These are phyloP conservation scores for Anthopleura sola DNA, from an alignment of 64 coral and sea anemone species.

Conservation along the genomic window DNA sequence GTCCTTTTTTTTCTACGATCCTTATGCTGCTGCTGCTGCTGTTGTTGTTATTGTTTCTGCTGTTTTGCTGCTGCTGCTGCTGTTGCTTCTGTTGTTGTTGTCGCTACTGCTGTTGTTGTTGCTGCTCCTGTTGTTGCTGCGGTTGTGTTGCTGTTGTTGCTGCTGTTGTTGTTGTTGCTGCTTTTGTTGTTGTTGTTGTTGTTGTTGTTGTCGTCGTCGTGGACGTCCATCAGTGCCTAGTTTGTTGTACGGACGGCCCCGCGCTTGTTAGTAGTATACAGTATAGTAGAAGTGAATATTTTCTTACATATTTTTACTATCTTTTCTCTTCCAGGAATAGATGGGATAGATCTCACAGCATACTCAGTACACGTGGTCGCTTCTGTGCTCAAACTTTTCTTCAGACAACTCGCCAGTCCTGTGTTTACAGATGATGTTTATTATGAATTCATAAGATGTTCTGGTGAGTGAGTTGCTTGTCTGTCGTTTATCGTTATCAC, in stretches of 20 bases:
- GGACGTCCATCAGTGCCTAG: too few species aligned
- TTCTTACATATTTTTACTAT: background rate
- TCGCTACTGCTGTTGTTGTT: background rate
- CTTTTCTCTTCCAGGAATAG: slow-evolving; percentile 48
- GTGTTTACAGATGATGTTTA: slow-evolving; percentile 84
- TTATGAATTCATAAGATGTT: slow-evolving; percentile 77
- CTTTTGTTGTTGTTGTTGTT: too few species aligned
- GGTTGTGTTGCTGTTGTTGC: background rate
- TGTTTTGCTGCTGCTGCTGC: background rate
- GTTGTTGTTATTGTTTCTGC: background rate
- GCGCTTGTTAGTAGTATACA: too few species aligned
- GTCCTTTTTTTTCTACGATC: background rate
- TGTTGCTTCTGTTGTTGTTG: background rate
- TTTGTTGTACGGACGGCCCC: too few species aligned
- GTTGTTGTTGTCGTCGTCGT: background rate
- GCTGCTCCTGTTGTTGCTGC: background rate
- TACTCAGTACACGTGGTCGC: slow-evolving; percentile 88
- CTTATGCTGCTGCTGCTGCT: too few species aligned
- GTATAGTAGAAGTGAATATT: too few species aligned
- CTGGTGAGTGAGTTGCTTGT: slow-evolving; percentile 40
- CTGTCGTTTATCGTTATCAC: background rate
- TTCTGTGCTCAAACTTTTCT: slow-evolving; percentile 91
- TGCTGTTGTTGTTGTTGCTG: too few species aligned
- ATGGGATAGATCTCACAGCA: slow-evolving; percentile 58
- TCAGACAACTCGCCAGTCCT: slow-evolving; percentile 77